Evolutionary conservation across 2,888 invertebrate genomes (phyloP).

Genomic region (Dryobota labecula): DNA sequence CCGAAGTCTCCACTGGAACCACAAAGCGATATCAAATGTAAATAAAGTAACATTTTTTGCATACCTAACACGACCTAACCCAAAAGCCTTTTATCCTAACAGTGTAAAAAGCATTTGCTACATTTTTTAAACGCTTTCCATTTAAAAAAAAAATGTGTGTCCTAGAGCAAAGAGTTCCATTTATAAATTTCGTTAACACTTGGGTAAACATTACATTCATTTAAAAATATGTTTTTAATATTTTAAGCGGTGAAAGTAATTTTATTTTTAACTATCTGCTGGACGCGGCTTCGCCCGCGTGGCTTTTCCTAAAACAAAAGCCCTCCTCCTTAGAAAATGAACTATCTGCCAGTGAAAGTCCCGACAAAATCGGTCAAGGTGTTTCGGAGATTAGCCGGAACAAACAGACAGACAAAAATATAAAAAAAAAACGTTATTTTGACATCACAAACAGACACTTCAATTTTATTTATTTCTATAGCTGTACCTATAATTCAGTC

Average conservation of each 20-base stretch:
- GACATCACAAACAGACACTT: too few relatives aligned
- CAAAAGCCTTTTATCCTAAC: conserved; percentile 13
- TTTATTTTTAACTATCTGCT: neutral
- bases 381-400: too few relatives aligned
- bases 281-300: too few relatives aligned
- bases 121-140: conserved; percentile 12
- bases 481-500: neutral
- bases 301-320: too few relatives aligned
- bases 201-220: neutral
- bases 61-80: conserved; percentile 1
- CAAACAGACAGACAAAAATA: too few relatives aligned
- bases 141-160: conserved; percentile 2
- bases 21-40: conserved; percentile 33
- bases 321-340: too few relatives aligned
- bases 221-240: neutral
- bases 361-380: too few relatives aligned
- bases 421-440: too few relatives aligned
- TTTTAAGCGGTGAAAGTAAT: neutral
- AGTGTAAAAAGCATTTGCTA: conserved; percentile 15
- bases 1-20: neutral
- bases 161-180: neutral
- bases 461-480: too few relatives aligned
- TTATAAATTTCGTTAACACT: conserved; percentile 15
- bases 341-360: too few relatives aligned
- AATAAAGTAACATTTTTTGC: conserved; percentile 17